Conservation (phyloP, 2,888 invertebrate genomes). For the Chrysomela aeneicollis region DNA sequence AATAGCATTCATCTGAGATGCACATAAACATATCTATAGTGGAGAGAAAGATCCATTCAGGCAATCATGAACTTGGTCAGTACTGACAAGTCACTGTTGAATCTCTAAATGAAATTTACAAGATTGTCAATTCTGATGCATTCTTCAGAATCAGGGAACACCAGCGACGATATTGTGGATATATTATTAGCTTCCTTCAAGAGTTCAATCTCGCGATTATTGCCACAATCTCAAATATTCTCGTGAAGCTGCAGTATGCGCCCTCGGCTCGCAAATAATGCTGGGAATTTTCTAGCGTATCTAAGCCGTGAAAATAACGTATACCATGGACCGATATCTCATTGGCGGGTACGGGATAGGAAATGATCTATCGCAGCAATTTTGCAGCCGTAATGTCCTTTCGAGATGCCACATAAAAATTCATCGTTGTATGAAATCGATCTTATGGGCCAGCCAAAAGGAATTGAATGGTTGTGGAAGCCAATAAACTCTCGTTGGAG, state of each 20-base stretch:
- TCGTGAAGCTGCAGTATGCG: background rate
- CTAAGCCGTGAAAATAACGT: slow-evolving; percentile 4
- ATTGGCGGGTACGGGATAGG: background rate
- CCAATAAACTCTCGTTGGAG: background rate
- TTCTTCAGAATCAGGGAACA: background rate
- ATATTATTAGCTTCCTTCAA: background rate
- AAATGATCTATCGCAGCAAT: slow-evolving; percentile 1
- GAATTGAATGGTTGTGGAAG: background rate
- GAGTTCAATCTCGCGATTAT: background rate
- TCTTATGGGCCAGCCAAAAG: background rate
- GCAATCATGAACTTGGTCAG: no score
- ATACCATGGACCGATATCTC: slow-evolving; percentile 4
- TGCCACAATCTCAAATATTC: background rate
- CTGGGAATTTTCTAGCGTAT: background rate
- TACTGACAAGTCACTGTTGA: no score
- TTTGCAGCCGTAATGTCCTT: background rate
- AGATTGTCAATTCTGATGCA: no score
- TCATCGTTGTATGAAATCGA: slow-evolving; percentile 1
- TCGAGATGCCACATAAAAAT: background rate
- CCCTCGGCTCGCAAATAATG: background rate
- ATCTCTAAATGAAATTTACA: no score
- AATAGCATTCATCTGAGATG: no score
- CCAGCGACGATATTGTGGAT: background rate
- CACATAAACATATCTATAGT: no score
- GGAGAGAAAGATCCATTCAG: no score